These are phyloP conservation scores for Phocides pigmalion DNA, from an alignment of 1,140 invertebrate species.

Conservation along the genomic window DNA sequence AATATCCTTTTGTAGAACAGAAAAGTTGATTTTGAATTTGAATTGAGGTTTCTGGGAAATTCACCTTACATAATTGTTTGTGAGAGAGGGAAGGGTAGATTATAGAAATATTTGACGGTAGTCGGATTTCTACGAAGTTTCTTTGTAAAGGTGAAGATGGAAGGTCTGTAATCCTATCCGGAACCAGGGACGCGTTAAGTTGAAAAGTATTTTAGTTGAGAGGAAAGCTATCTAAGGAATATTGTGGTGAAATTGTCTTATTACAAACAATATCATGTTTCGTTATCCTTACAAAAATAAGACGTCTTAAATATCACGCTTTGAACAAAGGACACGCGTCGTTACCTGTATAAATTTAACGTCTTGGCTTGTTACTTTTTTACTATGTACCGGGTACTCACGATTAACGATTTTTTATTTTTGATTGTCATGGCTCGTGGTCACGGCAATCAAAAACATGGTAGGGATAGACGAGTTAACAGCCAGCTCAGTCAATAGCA, in stretches of 20 bases:
- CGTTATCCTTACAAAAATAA: background rate
- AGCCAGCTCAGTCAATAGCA: slow-evolving; percentile 12
- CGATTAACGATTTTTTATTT: no score
- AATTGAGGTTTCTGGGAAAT: slow-evolving; percentile 40
- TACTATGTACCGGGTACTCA: no score
- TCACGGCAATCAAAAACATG: no score
- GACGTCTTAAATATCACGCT: background rate
- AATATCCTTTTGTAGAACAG: slow-evolving; percentile 64
- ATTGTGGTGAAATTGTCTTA: slow-evolving; percentile 21
- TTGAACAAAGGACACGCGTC: no score
- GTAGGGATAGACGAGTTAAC: slow-evolving; percentile 7
- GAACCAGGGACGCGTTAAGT: slow-evolving; percentile 24
- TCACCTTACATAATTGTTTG: slow-evolving; percentile 30
- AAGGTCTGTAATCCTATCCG: slow-evolving; percentile 26
- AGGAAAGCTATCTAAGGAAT: slow-evolving; percentile 16
- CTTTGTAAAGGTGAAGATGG: slow-evolving; percentile 12
- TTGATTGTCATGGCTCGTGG: no score
- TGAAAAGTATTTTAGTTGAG: slow-evolving; percentile 22
- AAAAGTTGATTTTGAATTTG: slow-evolving; percentile 61
- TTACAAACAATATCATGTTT: slow-evolving; percentile 27
- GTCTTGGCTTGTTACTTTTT: no score
- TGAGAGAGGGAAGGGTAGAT: slow-evolving; percentile 1
- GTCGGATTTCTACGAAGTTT: slow-evolving; percentile 5
- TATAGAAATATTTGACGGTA: slow-evolving; percentile 9
- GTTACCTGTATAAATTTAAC: no score